Conservation (phyloP, 2,888 invertebrate genomes). For the Caenorhabditis imperialis region DNA sequence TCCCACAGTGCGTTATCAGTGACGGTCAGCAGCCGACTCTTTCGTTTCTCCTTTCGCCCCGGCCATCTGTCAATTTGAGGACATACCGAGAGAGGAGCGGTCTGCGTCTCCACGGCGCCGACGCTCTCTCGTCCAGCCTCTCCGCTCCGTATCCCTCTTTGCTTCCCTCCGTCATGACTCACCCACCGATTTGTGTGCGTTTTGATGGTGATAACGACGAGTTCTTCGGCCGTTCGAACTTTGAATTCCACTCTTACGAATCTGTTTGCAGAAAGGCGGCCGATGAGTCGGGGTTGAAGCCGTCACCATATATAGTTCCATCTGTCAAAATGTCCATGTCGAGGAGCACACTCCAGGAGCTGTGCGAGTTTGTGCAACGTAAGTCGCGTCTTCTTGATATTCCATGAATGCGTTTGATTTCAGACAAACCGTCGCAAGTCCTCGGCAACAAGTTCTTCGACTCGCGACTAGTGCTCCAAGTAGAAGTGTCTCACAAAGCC, state of each 20-base stretch:
- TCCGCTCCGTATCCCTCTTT: neutral
- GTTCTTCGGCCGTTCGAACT: neutral
- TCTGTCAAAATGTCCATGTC: constrained; percentile 69
- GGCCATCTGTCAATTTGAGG: constrained; percentile 56
- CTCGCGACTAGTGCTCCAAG: constrained; percentile 67
- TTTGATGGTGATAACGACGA: constrained; percentile 11
- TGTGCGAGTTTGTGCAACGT: constrained; percentile 73
- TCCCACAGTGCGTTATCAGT: constrained; percentile 38
- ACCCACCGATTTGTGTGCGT: constrained; percentile 15
- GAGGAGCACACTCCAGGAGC: constrained; percentile 70
- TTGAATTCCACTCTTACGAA: too few species aligned
- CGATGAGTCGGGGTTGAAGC: constrained; percentile 19
- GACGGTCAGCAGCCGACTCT: constrained; percentile 34
- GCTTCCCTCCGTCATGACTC: constrained; percentile 19
- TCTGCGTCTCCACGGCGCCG: neutral
- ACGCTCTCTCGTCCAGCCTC: neutral
- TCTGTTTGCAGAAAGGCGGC: constrained; percentile 21
- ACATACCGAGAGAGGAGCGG: constrained; percentile 20
- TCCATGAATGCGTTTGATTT: constrained; percentile 20
- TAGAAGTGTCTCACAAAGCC: constrained; percentile 56
- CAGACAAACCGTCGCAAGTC: constrained; percentile 71
- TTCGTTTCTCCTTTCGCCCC: too few species aligned
- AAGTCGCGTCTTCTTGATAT: constrained; percentile 33
- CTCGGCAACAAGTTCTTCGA: constrained; percentile 77
- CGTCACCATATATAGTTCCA: constrained; percentile 1